Base-by-base conservation (phyloP, 1,140 invertebrate species). In the Drosophila auraria region DNA sequence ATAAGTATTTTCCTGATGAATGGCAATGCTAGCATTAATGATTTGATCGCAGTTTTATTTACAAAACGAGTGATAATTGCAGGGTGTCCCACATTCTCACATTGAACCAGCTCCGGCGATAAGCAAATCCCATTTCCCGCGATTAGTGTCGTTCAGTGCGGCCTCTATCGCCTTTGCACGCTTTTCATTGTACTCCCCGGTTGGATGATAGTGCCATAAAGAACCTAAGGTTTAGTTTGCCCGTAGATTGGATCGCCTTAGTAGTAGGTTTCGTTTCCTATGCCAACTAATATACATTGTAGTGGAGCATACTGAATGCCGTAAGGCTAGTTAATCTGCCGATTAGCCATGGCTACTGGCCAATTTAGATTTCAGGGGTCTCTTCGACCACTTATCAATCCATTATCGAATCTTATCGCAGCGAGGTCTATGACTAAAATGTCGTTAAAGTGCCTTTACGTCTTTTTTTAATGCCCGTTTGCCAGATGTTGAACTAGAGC, bases 191-290 rank as follows among this genome's bases (percentile, higher is more conserved):
- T 51, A 23, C 23, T 38, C 20, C 33, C 12, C 25, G 45, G 36
- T 54, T 44, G 17, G 59, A 75, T 78, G 82, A 84, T 83, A 83
- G 61, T 77, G 72, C 33, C 81, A 61, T 69, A 77, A 69, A 69
- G 38, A 58, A 64, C 53, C 53, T 54, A 36, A 58, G 54, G 5
- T 40, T 57, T 25, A 66, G 56, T 73, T 59, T 23, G 7, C 17
- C 57, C 36, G 49, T 38, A 25, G 17, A 38, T 68, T 27, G 42
- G 30, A 49, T 49, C n/a, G 36, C 3, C 11, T 27, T 64, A 30
- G 25, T 27, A n/a, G 38, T 57, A 7, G 12, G 9, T 44, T 36
- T 27, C 17, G 20, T 40, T 56, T 14, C 3, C 15, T 5, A 15
- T 8, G 17, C 61, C 49, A 42, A 51, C 36, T 51, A 57, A 15